Percentiles rank a stretch among this genome's conserved stretches.
phyloP scores from a whole-genome alignment of 92 coral and sea anemone species.

The Isaurus tuberculatus region DNA sequence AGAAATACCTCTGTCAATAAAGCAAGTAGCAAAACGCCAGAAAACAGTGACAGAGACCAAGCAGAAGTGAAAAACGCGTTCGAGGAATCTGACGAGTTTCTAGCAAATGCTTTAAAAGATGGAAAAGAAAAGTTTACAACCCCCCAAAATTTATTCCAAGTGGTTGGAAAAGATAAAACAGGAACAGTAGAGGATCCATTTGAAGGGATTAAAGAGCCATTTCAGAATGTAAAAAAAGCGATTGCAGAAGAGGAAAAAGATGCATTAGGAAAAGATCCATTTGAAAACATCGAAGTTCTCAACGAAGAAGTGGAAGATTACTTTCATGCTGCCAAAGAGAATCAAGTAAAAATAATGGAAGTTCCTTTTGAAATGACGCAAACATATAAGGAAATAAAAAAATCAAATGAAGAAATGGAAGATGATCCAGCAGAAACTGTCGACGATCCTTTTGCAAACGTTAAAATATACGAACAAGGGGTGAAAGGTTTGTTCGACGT shows the following conservation, averaged over 20 bases:
- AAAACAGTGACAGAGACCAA: not conserved
- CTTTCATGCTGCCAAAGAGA: not conserved
- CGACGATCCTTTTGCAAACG: not conserved
- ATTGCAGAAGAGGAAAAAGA: not conserved
- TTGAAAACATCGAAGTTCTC: not conserved
- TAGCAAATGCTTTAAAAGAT: not conserved
- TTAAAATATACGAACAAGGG: not conserved
- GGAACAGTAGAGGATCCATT: not conserved
- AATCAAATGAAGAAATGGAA: not conserved
- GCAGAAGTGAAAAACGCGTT: not conserved
- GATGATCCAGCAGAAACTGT: not conserved
- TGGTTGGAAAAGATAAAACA: not conserved
- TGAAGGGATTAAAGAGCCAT: not conserved
- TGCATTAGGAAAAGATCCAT: not conserved
- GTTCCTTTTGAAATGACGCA: not conserved
- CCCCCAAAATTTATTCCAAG: not conserved
- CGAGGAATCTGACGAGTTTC: not conserved
- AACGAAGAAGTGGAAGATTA: not conserved
- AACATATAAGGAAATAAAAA: not conserved
- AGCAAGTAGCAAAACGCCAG: not conserved
- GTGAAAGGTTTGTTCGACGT: not conserved
- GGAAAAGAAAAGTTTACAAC: not conserved
- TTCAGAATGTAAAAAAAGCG: not conserved
- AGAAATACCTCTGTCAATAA: not conserved
- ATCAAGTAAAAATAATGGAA: not conserved